phyloP scores from a whole-genome alignment of 2,888 invertebrate species.

The Sympetrum striolatum region DNA sequence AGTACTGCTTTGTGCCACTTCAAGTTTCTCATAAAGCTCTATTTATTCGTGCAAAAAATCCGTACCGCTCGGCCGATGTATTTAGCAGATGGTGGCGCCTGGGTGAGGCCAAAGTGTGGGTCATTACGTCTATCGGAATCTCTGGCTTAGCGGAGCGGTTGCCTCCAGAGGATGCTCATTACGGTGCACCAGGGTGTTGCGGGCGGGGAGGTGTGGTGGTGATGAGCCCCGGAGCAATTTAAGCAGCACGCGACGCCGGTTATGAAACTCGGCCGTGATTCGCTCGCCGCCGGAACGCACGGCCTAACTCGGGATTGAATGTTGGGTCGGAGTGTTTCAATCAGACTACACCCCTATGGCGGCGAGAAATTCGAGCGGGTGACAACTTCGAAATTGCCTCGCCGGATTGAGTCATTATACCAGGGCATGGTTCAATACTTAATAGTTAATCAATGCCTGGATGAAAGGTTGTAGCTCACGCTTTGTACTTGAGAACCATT shows the following conservation, averaged over 20 bases:
- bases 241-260: background rate
- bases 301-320: background rate
- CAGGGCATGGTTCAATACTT: background rate
- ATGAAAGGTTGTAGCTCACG: no score
- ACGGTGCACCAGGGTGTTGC: constrained; percentile 6
- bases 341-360: background rate
- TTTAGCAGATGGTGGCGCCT: background rate
- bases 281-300: background rate
- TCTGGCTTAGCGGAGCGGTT: background rate
- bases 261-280: background rate
- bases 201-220: background rate
- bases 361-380: background rate
- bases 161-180: constrained; percentile 15
- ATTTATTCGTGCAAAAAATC: background rate
- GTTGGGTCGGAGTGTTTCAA: background rate
- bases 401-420: background rate
- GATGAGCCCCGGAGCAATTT: constrained; percentile 9
- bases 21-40: background rate
- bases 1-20: no score
- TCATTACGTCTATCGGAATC: constrained; percentile 30
- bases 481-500: no score
- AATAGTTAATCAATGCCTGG: no score
- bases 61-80: background rate
- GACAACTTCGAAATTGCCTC: background rate
- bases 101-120: background rate